These are phyloP conservation scores for Dasypolia templi DNA, from an alignment of 2,888 invertebrate species.

Conservation along the genomic window DNA sequence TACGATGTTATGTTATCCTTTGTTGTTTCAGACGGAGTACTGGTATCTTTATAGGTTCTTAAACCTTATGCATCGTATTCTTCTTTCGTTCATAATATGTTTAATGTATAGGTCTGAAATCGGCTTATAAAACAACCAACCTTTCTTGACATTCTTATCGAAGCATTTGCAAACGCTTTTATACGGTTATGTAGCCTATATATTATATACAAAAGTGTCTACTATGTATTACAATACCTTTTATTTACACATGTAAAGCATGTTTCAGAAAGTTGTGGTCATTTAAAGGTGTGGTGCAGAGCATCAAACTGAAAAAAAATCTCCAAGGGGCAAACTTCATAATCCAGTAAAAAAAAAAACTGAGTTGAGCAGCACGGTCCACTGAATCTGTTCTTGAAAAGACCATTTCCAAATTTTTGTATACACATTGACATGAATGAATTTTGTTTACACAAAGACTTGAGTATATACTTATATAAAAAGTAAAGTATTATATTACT, in stretches of 20 bases:
- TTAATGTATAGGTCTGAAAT: constrained; percentile 30
- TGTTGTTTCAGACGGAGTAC: constrained; percentile 33
- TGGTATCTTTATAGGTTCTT: constrained; percentile 11
- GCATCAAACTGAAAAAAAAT: neutral
- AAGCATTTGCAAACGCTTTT: constrained; percentile 3
- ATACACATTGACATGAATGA: too few species aligned
- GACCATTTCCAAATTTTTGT: too few species aligned
- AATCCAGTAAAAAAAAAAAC: too few species aligned
- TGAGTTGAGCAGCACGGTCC: too few species aligned
- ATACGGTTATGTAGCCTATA: neutral
- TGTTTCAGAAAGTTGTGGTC: neutral
- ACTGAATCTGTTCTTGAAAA: too few species aligned
- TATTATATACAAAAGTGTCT: neutral
- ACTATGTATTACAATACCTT: neutral
- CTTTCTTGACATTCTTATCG: constrained; percentile 1
- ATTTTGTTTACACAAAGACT: too few species aligned
- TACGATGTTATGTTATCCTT: constrained; percentile 17
- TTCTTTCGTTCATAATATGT: constrained; percentile 16
- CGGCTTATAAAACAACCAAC: constrained; percentile 26
- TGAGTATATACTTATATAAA: too few species aligned
- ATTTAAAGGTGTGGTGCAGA: neutral
- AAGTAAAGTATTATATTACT: too few species aligned
- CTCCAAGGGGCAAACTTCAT: too few species aligned
- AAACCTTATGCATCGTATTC: constrained; percentile 20
- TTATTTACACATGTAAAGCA: neutral